Evolutionary conservation across 1,140 invertebrate genomes (phyloP), one percentile per base, ranked within the genome.

Genomic region (Drosophila hydei): DNA sequence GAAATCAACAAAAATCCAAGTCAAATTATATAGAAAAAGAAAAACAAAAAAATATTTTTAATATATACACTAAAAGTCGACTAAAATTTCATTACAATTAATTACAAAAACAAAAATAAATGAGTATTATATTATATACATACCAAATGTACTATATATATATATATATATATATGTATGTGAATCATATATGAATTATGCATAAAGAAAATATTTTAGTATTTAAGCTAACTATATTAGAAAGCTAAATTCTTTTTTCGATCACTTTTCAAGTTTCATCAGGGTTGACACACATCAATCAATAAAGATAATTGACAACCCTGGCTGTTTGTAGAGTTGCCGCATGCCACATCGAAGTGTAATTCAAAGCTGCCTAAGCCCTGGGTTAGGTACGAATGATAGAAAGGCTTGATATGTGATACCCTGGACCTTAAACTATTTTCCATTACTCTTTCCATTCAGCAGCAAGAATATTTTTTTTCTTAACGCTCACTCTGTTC

Each of bases 1-100:
- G 48, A 42, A 19, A 38, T 25, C n/a, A 43, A 43, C 38, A 59
- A 61, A 72, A 69, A 72, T 72, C 63, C 83, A 81, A 72, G 81
- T 87, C 81, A 87, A 87, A 87, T 87, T 87, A 87, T 47, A 75
- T 43, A 71, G 18, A 73, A 61, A 45, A 63, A 62, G 21, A 52
- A 42, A 27, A n/a, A 30, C 12, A 3, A 38, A 42, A 21, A 36
- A 72, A 58, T 87, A 81, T 87, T 78, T 87, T 87, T 80, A 81
- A 72, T 65, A 88, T 85, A 71, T 87, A 87, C 70, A 80, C 69
- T 61, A 58, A 77, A 69, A 36, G 47, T 30, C 19, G 25, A 62
- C 36, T 21, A 58, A 61, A 67, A 62, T 71, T 83, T 78, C 64
- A 83, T 54, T 62, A 75, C 61, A 56, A 75, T 67, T 75, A 75